Evolutionary conservation across 2,888 invertebrate genomes (phyloP).

Genomic region (Prosapia bicincta): DNA sequence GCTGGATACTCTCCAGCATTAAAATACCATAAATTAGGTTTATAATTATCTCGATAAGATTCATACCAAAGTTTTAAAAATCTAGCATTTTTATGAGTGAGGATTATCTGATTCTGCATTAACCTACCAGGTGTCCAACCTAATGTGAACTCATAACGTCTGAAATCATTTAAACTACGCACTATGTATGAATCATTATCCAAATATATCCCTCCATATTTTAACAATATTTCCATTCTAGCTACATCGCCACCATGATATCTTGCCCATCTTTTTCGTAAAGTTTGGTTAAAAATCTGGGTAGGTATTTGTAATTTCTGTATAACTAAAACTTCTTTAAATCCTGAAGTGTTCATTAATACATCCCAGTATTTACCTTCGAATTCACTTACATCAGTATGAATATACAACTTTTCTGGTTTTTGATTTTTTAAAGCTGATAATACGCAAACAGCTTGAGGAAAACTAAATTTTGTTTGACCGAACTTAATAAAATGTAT

Average conservation of each 20-base stretch:
- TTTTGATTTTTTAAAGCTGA: slow-evolving; percentile 40
- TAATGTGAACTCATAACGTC: slow-evolving; percentile 42
- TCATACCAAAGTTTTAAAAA: slow-evolving; percentile 42
- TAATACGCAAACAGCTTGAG: slow-evolving; percentile 37
- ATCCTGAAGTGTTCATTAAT: slow-evolving; percentile 30
- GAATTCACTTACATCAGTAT: slow-evolving; percentile 39
- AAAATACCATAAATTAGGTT: slow-evolving; percentile 42
- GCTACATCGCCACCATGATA: slow-evolving; percentile 35
- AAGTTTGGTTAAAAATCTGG: slow-evolving; percentile 44
- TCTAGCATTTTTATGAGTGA: slow-evolving; percentile 42
- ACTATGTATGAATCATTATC: slow-evolving; percentile 44
- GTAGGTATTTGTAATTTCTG: slow-evolving; percentile 40
- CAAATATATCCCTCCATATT: slow-evolving; percentile 44
- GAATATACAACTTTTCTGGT: slow-evolving; percentile 42
- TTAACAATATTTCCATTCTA: slow-evolving; percentile 40
- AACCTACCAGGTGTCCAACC: slow-evolving; percentile 38
- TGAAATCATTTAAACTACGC: slow-evolving; percentile 40
- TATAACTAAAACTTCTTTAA: slow-evolving; percentile 33
- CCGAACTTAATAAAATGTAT: slow-evolving; percentile 42
- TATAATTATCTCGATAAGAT: slow-evolving; percentile 40
- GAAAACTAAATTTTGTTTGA: slow-evolving; percentile 34
- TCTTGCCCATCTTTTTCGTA: slow-evolving; percentile 24
- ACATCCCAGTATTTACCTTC: slow-evolving; percentile 37
- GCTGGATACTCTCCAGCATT: slow-evolving; percentile 47
- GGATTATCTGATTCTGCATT: slow-evolving; percentile 36